These are phyloP conservation scores for Sarcophaga rosellei DNA, from an alignment of 2,888 invertebrate genomes.

Conservation along the genomic window DNA sequence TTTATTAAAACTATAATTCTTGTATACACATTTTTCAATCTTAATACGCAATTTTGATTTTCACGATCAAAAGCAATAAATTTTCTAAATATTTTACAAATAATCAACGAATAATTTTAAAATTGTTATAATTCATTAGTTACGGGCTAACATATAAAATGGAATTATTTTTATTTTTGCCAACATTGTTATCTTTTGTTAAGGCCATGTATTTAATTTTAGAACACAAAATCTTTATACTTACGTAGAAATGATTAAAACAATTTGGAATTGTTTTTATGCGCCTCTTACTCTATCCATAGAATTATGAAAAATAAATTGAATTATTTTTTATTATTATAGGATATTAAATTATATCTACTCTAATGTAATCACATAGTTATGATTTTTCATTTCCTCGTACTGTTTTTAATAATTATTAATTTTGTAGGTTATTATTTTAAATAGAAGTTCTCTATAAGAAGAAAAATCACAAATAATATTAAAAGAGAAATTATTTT, in stretches of 20 bases:
- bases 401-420: slow-evolving; percentile 32
- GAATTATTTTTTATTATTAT: no score
- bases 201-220: slow-evolving; percentile 58
- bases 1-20: no score
- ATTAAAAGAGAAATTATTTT: slow-evolving; percentile 28
- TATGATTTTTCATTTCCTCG: slow-evolving; percentile 19
- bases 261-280: slow-evolving; percentile 33
- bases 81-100: no score
- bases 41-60: no score
- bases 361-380: neutral
- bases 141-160: no score
- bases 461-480: slow-evolving; percentile 32
- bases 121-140: no score
- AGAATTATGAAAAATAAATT: no score
- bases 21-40: no score
- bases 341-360: no score
- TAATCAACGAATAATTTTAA: no score
- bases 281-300: slow-evolving; percentile 30
- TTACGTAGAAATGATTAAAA: slow-evolving; percentile 28
- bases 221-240: neutral
- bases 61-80: no score
- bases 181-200: slow-evolving; percentile 13
- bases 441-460: slow-evolving; percentile 27
- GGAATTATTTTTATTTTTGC: neutral
- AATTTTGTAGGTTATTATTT: slow-evolving; percentile 42